phyloP scores from a whole-genome alignment of 2,113 vertebrate species.

The Equus przewalskii region DNA sequence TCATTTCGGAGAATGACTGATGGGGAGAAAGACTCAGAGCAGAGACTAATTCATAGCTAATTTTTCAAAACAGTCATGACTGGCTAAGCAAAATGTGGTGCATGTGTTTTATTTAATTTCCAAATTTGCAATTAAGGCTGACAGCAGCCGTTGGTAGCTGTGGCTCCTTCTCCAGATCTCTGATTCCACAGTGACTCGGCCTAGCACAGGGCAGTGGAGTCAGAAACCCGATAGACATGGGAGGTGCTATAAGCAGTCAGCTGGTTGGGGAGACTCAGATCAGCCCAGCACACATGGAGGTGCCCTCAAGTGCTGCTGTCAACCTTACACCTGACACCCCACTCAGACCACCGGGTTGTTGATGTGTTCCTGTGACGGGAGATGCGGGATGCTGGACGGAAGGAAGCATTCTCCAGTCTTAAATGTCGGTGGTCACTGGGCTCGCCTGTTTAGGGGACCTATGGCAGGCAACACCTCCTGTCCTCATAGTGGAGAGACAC shows the following conservation, averaged over 20 bases:
- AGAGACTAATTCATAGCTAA: conserved; percentile 11
- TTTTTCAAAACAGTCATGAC: neutral
- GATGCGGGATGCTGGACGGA: accelerated
- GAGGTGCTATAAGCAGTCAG: accelerated
- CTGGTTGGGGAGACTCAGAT: neutral
- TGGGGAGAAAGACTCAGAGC: conserved; percentile 4
- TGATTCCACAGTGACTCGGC: accelerated
- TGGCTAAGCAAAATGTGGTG: neutral
- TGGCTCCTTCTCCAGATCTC: too few species aligned
- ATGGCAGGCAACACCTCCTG: accelerated
- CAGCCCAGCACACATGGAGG: accelerated
- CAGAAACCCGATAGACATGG: accelerated
- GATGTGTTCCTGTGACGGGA: accelerated
- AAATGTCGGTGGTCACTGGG: too few species aligned
- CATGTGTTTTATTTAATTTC: neutral
- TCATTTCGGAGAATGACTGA: conserved; percentile 49
- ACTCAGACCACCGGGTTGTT: accelerated
- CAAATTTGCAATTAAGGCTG: neutral
- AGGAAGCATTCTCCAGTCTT: accelerated
- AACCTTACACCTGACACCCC: accelerated
- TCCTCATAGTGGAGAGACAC: neutral
- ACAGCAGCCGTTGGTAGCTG: accelerated
- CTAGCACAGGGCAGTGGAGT: accelerated
- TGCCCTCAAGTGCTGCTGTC: accelerated
- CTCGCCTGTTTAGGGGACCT: accelerated